Base-by-base conservation (phyloP, 2,797 vertebrate genomes). In the Ispidina lecontei region DNA sequence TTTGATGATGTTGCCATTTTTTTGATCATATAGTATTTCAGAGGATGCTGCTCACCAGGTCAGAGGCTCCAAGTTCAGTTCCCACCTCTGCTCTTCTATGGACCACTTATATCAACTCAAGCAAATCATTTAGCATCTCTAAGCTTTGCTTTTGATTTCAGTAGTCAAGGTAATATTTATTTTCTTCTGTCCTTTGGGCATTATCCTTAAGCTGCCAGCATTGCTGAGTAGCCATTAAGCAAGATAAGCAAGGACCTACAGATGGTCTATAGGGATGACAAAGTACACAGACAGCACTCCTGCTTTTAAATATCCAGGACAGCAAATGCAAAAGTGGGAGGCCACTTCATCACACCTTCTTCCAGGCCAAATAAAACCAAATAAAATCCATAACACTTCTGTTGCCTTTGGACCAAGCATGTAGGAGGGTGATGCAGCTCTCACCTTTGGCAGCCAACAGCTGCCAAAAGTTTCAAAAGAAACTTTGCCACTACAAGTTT, bases 101-200 rank as follows among this genome's bases (percentile, higher is more conserved):
- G 43, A 76, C 17, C 58, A 35, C 51, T 92, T 80, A 4, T 58
- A 62, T 20, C 54, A 79, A 72, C 33, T 84, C 83, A 79, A 35
- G 31, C 54, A 80, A 87, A 91, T 65, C 58, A 37, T 51, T 81
- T 60, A 80, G 56, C 77, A 69, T 75, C 49, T 76, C 54, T 43
- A 60, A 88, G 43, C 22, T 21, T 83, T 47, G 25, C 46, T 84
- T 93, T 83, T 90, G 64, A 89, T 89, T 69, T 89, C 46, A 63
- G 69, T 7, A 87, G 60, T 60, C 63, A 60, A 28, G 8, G 22
- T 51, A 92, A 75, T 86, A 91, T 81, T 91, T 95, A 65, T 84
- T 94, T 91, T 87, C 86, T 79, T 56, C 74, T 79, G 69, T 59
- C 35, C 77, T 82, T 58, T 2, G 8, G 17, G 60, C 56, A 43